These are phyloP conservation scores for Chaetops frenatus DNA, from an alignment of 2,113 vertebrate genomes.

Conservation along the genomic window DNA sequence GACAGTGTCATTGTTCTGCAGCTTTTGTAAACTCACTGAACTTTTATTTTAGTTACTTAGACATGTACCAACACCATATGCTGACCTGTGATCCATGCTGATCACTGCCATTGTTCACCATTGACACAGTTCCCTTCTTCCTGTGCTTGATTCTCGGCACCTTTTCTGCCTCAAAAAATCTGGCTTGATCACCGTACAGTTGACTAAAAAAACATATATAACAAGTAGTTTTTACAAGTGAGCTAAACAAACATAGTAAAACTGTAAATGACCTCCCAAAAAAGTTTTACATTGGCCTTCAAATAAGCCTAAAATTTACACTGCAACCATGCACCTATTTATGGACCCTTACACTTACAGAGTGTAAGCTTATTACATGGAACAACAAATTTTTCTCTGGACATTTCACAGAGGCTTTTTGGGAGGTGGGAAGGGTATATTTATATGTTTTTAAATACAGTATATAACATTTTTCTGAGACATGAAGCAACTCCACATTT, in stretches of 20 bases:
- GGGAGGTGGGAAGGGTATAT: accelerated
- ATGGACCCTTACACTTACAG: not conserved
- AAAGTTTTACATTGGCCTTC: not conserved
- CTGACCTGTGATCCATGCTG: constrained; percentile 96
- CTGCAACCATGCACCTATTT: not conserved
- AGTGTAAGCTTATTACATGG: not conserved
- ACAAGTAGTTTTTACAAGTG: not conserved
- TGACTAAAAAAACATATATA: constrained; percentile 75
- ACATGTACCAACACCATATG: not conserved
- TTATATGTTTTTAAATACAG: not conserved
- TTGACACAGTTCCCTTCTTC: constrained; percentile 92
- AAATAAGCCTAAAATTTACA: not conserved
- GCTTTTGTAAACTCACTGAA: not conserved
- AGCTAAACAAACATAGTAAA: not conserved
- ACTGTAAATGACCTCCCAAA: not conserved
- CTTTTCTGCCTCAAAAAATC: constrained; percentile 92
- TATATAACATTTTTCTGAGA: not conserved
- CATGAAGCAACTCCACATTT: accelerated
- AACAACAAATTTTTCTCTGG: not conserved
- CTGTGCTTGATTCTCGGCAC: constrained; percentile 92
- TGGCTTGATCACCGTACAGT: constrained; percentile 94
- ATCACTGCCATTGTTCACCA: constrained; percentile 95
- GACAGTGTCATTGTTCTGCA: not conserved
- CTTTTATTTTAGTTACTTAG: not conserved
- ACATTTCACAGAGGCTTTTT: not conserved